These are phyloP conservation scores for Pocillopora grandis DNA, from an alignment of 92 coral and sea anemone species.

Conservation along the genomic window DNA sequence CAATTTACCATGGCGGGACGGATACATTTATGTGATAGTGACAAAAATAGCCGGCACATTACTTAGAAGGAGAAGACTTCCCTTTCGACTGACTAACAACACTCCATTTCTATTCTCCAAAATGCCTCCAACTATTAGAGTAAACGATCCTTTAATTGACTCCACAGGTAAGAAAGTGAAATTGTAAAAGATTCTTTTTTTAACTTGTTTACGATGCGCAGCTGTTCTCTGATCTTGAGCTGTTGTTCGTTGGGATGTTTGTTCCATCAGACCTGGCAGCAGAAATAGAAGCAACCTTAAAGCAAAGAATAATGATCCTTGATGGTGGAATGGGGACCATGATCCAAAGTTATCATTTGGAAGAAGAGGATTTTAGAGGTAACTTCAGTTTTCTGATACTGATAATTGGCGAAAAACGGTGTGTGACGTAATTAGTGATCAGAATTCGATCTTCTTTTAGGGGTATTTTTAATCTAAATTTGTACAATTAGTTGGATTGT, in stretches of 20 bases:
- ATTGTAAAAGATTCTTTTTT: too few relatives aligned
- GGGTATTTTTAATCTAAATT: too few relatives aligned
- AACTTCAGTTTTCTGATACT: neutral
- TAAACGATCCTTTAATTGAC: constrained; percentile 11
- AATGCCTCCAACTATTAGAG: constrained; percentile 61
- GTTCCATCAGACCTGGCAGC: constrained; percentile 53
- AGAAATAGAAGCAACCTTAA: constrained; percentile 74
- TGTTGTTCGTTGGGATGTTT: neutral
- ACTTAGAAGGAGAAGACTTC: neutral
- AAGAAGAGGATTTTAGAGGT: constrained; percentile 92
- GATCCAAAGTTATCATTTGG: constrained; percentile 83
- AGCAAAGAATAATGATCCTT: constrained; percentile 86
- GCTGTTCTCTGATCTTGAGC: too few relatives aligned
- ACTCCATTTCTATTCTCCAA: constrained; percentile 6
- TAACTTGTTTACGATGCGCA: too few relatives aligned
- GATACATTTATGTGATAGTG: constrained; percentile 3
- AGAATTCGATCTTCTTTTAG: neutral
- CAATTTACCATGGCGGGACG: constrained; percentile 26
- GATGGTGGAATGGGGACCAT: constrained; percentile 99
- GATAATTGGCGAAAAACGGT: too few relatives aligned
- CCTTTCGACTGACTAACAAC: neutral
- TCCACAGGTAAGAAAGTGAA: constrained; percentile 21
- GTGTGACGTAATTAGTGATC: too few relatives aligned
- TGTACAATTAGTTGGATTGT: too few relatives aligned
- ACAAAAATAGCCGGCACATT: neutral